Conservation (phyloP, 2,888 invertebrate species). For the Busseola fusca region DNA sequence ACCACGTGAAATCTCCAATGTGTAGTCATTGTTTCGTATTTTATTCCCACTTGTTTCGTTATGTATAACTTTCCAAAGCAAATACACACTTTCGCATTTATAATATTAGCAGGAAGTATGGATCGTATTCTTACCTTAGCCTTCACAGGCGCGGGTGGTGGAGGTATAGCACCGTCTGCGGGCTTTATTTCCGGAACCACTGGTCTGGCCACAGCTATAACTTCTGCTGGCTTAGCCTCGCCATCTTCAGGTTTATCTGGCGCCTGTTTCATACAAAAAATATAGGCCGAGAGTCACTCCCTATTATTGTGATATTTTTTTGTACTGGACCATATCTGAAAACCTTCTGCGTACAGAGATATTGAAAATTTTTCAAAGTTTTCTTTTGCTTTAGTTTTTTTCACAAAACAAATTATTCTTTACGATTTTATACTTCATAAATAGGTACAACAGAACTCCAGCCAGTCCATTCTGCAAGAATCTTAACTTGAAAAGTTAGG, state of each 20-base stretch:
- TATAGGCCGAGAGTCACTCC: not conserved
- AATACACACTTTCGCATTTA: no score
- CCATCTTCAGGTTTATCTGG: slow-evolving; percentile 58
- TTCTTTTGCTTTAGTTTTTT: not conserved
- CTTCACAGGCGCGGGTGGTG: slow-evolving; percentile 80
- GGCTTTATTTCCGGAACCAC: slow-evolving; percentile 83
- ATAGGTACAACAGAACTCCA: not conserved
- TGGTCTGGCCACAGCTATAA: slow-evolving; percentile 82
- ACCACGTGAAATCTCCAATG: no score
- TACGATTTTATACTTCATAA: not conserved
- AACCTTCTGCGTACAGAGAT: not conserved
- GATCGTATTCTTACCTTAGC: slow-evolving; percentile 72
- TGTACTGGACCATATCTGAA: not conserved
- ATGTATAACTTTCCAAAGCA: no score
- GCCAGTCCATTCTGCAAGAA: no score
- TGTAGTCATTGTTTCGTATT: no score
- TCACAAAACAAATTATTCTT: not conserved
- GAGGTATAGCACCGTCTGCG: slow-evolving; percentile 83
- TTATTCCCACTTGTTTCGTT: no score
- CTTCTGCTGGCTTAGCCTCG: slow-evolving; percentile 69
- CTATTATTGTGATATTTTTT: not conserved
- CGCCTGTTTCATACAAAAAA: slow-evolving; percentile 36
- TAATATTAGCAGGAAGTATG: no score
- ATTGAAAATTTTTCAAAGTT: not conserved
- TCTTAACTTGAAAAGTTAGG: no score